A percentile compares a stretch with the other conserved stretches of the same genome.
Evolutionary conservation across 2,113 vertebrate species (phyloP).

Genomic region (Patagioenas fasciata): DNA sequence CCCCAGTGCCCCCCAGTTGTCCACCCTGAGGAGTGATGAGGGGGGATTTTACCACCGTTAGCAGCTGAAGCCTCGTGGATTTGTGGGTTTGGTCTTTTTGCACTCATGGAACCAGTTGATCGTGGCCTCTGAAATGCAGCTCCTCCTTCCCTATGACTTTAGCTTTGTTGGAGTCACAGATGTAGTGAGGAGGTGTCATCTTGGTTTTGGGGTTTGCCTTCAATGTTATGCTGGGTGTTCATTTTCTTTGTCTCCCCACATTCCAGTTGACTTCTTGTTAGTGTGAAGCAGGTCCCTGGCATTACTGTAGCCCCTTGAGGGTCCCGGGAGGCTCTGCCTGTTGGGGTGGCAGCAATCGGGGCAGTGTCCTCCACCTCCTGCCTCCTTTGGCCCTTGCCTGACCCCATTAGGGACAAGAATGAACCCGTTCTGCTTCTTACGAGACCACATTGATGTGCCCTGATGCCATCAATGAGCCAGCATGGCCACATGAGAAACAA

Average conservation of each 20-base stretch:
- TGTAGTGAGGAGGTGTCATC: accelerated
- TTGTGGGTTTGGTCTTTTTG: not conserved
- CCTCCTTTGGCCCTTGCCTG: not conserved
- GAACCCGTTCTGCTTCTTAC: accelerated
- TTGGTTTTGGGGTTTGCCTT: not conserved
- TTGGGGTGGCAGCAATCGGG: not conserved
- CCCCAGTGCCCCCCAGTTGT: not conserved
- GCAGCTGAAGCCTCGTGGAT: not conserved
- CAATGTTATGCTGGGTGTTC: accelerated
- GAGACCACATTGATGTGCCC: accelerated
- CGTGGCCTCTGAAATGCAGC: accelerated
- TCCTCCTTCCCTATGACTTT: accelerated
- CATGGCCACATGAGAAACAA: accelerated
- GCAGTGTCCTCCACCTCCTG: accelerated
- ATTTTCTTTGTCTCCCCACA: accelerated
- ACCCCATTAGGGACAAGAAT: accelerated
- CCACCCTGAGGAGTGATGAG: not conserved
- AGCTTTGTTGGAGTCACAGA: not conserved
- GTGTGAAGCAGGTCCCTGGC: not conserved
- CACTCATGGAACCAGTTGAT: not conserved
- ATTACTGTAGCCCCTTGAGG: not conserved
- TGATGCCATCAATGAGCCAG: accelerated
- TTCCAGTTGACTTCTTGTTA: not conserved
- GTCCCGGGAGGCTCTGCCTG: accelerated
- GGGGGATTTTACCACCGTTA: not conserved